phyloP scores from a whole-genome alignment of 2,797 vertebrate species.

The Spinibarbus caldwelli region DNA sequence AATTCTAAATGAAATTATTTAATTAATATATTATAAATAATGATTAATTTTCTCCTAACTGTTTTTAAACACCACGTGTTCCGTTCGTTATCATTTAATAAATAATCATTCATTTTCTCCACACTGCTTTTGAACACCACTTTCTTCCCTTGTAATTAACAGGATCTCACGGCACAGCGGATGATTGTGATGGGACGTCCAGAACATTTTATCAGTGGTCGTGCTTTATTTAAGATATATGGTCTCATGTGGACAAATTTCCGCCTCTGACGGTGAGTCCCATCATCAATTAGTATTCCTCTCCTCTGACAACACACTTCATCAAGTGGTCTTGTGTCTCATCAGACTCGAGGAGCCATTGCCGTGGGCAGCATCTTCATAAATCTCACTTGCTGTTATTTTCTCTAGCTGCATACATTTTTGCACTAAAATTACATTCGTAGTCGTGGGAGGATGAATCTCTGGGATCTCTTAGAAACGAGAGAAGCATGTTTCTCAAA shows the following conservation, averaged over 20 bases:
- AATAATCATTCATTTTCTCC: background rate
- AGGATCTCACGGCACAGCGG: background rate
- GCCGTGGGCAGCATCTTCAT: slow-evolving; percentile 59
- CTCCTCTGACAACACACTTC: slow-evolving; percentile 45
- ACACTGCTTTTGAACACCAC: background rate
- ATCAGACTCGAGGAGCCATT: slow-evolving; percentile 52
- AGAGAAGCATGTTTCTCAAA: slow-evolving; percentile 4
- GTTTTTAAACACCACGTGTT: no score
- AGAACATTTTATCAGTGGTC: slow-evolving; percentile 6
- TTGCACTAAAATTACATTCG: slow-evolving; percentile 26
- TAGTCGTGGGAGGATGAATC: slow-evolving; percentile 29
- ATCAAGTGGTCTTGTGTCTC: slow-evolving; percentile 53
- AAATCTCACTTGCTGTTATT: slow-evolving; percentile 52
- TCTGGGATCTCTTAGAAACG: background rate
- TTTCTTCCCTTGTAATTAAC: background rate
- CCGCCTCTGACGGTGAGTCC: background rate
- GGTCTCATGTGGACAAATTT: slow-evolving; percentile 15
- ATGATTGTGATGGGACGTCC: background rate
- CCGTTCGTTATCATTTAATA: no score
- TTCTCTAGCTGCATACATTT: slow-evolving; percentile 22
- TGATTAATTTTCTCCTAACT: no score
- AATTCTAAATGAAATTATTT: background rate
- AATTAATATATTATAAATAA: background rate
- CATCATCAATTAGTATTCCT: slow-evolving; percentile 42
- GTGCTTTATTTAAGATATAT: slow-evolving; percentile 1